These are phyloP conservation scores for Cheilosia pagana DNA, from an alignment of 2,888 invertebrate species.

Conservation along the genomic window DNA sequence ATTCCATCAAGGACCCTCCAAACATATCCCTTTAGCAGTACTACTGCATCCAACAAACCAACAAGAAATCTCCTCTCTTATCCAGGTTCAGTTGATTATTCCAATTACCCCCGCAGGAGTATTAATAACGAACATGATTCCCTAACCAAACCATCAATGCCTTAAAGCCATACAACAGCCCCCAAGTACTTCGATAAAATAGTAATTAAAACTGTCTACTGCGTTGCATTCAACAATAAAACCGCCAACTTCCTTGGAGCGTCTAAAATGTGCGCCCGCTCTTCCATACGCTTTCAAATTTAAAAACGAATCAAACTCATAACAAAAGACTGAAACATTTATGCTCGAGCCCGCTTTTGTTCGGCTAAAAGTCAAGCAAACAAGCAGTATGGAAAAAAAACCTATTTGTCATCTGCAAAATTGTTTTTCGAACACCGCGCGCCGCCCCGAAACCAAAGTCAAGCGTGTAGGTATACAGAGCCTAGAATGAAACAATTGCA, in stretches of 20 bases:
- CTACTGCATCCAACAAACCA: not conserved
- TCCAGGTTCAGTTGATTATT: slow-evolving; percentile 4
- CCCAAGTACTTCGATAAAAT: slow-evolving; percentile 64
- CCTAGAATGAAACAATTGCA: slow-evolving; percentile 51
- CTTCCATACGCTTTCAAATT: slow-evolving; percentile 38
- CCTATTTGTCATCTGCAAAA: slow-evolving; percentile 74
- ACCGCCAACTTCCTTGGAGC: slow-evolving; percentile 10
- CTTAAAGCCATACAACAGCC: slow-evolving; percentile 44
- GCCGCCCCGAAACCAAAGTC: slow-evolving; percentile 48
- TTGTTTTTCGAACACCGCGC: slow-evolving; percentile 56
- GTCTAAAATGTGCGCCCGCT: slow-evolving; percentile 48
- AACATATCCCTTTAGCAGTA: too few species aligned
- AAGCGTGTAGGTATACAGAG: slow-evolving; percentile 30
- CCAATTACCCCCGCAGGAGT: slow-evolving; percentile 3
- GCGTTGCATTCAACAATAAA: slow-evolving; percentile 30
- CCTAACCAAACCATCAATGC: slow-evolving; percentile 5
- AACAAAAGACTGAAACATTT: slow-evolving; percentile 66
- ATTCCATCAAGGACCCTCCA: too few species aligned
- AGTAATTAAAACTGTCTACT: slow-evolving; percentile 73
- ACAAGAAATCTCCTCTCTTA: slow-evolving; percentile 11
- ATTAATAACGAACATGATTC: slow-evolving; percentile 9
- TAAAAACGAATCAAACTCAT: slow-evolving; percentile 69
- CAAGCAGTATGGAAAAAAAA: slow-evolving; percentile 33
- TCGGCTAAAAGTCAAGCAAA: slow-evolving; percentile 68
- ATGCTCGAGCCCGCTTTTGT: slow-evolving; percentile 54